A percentile compares a stretch with the other conserved stretches of the same genome.
These are phyloP conservation scores for Echinops telfairi DNA, from an alignment of 2,113 vertebrate genomes.

Conservation along the genomic window DNA sequence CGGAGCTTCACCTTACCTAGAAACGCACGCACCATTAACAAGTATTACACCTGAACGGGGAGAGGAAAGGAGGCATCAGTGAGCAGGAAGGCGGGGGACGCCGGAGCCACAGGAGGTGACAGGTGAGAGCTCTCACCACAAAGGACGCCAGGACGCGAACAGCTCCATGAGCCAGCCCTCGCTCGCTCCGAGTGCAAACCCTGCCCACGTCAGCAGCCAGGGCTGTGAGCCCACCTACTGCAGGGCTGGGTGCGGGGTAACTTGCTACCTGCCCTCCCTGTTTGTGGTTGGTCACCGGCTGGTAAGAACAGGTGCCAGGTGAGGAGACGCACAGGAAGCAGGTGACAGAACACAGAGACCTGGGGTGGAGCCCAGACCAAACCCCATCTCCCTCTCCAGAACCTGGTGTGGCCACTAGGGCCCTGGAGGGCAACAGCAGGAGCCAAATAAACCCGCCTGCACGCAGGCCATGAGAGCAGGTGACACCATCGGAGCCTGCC, in stretches of 20 bases:
- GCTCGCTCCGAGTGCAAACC: background rate
- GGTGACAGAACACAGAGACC: no score
- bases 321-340: no score
- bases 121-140: conserved; percentile 8
- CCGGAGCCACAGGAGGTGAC: no score
- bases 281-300: background rate
- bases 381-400: no score
- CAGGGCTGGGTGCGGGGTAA: no score
- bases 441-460: no score
- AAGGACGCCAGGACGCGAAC: conserved; percentile 10
- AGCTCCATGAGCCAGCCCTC: background rate
- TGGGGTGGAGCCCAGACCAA: background rate
- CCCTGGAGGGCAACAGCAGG: no score
- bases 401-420: no score
- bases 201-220: background rate
- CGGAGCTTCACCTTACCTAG: conserved; percentile 97
- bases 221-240: background rate
- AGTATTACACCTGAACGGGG: conserved; percentile 98
- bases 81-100: conserved; percentile 86
- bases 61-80: conserved; percentile 91
- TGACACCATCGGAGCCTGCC: no score
- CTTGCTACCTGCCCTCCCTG: no score
- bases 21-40: conserved; percentile 95
- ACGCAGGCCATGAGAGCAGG: no score
- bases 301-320: background rate